phyloP scores from a whole-genome alignment of 2,113 vertebrate species.

The Cariama cristata region DNA sequence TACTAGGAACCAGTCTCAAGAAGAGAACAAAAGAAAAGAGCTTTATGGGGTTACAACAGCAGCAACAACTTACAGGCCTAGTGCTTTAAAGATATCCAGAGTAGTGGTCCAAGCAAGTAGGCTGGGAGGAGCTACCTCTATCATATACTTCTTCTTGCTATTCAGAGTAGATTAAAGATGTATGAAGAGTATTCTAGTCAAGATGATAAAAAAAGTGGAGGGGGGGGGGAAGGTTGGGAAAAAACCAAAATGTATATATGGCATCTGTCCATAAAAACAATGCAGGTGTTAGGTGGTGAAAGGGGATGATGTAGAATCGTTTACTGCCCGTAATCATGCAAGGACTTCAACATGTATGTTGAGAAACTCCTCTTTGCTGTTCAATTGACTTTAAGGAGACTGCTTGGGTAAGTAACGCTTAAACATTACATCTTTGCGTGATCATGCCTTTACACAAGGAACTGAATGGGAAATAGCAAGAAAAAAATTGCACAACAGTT shows the following conservation, averaged over 20 bases:
- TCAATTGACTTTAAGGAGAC: not conserved
- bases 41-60: slow-evolving; percentile 61
- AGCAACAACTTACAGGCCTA: slow-evolving; percentile 16
- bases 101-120: not conserved
- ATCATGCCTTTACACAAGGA: not conserved
- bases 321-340: not conserved
- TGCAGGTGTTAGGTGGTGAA: not conserved
- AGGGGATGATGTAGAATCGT: not conserved
- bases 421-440: not conserved
- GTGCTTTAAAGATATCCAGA: not conserved
- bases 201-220: not conserved
- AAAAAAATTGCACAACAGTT: not conserved
- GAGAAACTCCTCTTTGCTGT: not conserved
- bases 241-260: not conserved
- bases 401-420: not conserved
- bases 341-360: not conserved
- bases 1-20: slow-evolving; percentile 64
- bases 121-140: slow-evolving; percentile 13
- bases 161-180: not conserved
- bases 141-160: not conserved
- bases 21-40: slow-evolving; percentile 72
- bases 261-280: slow-evolving; percentile 15
- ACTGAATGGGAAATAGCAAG: not conserved
- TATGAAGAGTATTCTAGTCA: not conserved
- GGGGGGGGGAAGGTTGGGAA: not conserved